A percentile compares a stretch with the other conserved stretches of the same genome.
phyloP scores from a whole-genome alignment of 2,113 vertebrate species.

The Stegastes partitus region DNA sequence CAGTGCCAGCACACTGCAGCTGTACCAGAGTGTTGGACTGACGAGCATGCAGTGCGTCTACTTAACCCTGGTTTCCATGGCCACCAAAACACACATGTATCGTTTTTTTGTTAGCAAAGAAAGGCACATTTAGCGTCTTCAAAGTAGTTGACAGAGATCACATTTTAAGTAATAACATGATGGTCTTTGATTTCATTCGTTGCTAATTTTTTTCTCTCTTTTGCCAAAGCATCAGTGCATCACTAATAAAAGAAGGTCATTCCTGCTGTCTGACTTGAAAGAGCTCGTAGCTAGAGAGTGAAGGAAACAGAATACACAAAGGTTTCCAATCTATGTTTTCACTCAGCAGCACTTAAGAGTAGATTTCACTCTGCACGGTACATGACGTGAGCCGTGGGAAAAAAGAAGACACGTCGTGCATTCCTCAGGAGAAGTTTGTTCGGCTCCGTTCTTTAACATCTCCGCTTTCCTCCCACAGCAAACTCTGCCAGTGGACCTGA shows the following conservation, averaged over 20 bases:
- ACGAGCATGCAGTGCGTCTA: neutral
- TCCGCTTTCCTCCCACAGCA: slow-evolving; percentile 82
- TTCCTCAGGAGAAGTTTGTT: neutral
- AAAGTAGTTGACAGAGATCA: neutral
- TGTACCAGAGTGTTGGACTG: too few relatives aligned
- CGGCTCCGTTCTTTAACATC: slow-evolving; percentile 28
- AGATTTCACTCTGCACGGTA: neutral
- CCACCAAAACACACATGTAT: neutral
- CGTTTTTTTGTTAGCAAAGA: too few relatives aligned
- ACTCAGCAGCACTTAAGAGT: too few relatives aligned
- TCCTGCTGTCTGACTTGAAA: neutral
- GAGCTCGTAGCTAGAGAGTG: neutral
- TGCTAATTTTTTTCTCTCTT: too few relatives aligned
- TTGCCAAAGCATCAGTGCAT: neutral
- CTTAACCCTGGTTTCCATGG: neutral
- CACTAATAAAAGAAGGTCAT: neutral
- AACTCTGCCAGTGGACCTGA: slow-evolving; percentile 96
- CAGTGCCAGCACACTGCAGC: too few relatives aligned
- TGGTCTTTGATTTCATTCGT: too few relatives aligned
- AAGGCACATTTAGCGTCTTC: neutral
- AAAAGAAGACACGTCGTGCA: slow-evolving; percentile 4
- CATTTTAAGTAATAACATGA: too few relatives aligned
- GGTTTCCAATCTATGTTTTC: too few relatives aligned
- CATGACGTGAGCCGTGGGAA: neutral
- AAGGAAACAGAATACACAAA: neutral